A percentile compares a stretch with the other conserved stretches of the same genome.
These are phyloP conservation scores for Lasioglossum oenotherae DNA, from an alignment of 2,888 invertebrate species.

Conservation along the genomic window DNA sequence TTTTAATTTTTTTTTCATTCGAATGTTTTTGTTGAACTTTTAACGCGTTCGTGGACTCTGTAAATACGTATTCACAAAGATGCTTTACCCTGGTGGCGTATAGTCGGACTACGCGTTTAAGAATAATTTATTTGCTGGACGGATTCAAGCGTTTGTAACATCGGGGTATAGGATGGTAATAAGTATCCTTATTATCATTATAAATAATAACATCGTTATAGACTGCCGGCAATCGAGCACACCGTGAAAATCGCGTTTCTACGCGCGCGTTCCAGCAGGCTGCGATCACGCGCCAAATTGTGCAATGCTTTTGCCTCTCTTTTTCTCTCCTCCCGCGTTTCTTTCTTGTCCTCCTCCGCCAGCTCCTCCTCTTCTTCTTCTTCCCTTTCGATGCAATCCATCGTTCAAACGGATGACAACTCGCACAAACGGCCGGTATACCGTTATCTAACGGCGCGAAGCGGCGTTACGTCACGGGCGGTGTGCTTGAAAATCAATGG, in stretches of 20 bases:
- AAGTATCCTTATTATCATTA: neutral
- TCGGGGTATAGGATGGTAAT: neutral
- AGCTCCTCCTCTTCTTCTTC: slow-evolving; percentile 16
- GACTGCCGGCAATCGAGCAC: slow-evolving; percentile 19
- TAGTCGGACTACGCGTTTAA: neutral
- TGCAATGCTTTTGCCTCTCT: slow-evolving; percentile 55
- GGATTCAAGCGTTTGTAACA: neutral
- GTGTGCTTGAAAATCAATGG: slow-evolving; percentile 40
- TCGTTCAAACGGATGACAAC: slow-evolving; percentile 42
- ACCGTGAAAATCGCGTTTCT: slow-evolving; percentile 35
- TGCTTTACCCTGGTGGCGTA: neutral
- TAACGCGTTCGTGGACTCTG: neutral
- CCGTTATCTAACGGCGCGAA: slow-evolving; percentile 52
- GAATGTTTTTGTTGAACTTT: neutral
- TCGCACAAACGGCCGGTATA: slow-evolving; percentile 32
- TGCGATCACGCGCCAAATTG: slow-evolving; percentile 68
- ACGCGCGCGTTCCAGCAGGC: slow-evolving; percentile 55
- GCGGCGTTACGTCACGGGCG: slow-evolving; percentile 43
- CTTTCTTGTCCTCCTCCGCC: slow-evolving; percentile 29
- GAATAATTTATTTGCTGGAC: neutral
- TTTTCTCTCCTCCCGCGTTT: slow-evolving; percentile 10
- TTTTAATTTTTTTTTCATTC: neutral
- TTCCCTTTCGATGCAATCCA: slow-evolving; percentile 21
- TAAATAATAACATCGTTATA: slow-evolving; percentile 15
- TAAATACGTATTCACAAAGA: neutral